Evolutionary conservation across 1,140 invertebrate species (phyloP), one percentile per base, ranked within the genome.

Genomic region (Aphelinus certus): DNA sequence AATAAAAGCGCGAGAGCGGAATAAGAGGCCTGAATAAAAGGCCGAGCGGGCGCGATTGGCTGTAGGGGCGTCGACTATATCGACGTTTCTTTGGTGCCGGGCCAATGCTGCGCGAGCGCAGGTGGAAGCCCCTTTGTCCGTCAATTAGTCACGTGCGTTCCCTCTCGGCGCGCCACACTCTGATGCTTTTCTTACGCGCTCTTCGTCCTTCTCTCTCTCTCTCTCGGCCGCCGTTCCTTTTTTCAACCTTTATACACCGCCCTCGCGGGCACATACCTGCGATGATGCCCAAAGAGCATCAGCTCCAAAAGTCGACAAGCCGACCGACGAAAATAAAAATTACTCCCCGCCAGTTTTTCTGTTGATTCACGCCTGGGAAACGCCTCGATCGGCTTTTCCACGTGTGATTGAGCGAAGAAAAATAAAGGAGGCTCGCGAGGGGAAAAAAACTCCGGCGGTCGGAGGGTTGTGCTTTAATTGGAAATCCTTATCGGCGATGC

Each of bases 71-170:
- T 53, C 51, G 51, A 53, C 51, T 53, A 53, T 9, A 53, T 53
- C 51, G 51, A 53, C 51, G 51, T 53, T 53, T 53, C 9, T 9
- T 4, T 53, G 51, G 85, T 53, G 51, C 51, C 51, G 51, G 51
- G 51, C 51, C 4, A 53, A 53, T 26, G 26, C 26, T 26, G 26
- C 26, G 26, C 26, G 26, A 26, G 26, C 26, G 26, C 26, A 26
- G 26, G 26, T 86, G 85, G 82, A 87, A 51, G 76, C 77, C 82
- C 81, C 81, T 84, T 83, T 84, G 81, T 85, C 77, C 80, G 71
- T 82, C 83, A 84, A 86, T 86, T 85, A 86, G 82, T 86, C 82
- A 80, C 82, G 80, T 83, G 83, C 79, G 26, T 26, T 26, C 26
- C 26, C 26, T 26, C 26, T 26, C 26, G 26, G 26, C 26, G 26